A percentile compares a stretch with the other conserved stretches of the same genome.
Conservation (phyloP, 1,140 invertebrate genomes). For the Drosophila tristis region DNA sequence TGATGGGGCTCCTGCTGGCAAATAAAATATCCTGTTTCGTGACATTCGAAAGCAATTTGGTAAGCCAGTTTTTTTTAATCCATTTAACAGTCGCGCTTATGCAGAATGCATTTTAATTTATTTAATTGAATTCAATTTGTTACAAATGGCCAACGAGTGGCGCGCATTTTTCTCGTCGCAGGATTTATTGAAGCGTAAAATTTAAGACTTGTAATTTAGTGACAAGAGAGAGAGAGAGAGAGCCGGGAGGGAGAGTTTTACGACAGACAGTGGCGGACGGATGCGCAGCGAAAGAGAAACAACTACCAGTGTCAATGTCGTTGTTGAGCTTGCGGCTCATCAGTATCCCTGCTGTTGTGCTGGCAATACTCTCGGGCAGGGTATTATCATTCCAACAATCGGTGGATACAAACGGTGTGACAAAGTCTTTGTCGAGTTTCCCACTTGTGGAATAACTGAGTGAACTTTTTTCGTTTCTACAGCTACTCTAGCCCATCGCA, state of each 20-base stretch:
- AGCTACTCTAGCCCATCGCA: no score
- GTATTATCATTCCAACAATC: no score
- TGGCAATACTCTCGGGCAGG: not conserved
- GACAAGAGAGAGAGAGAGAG: constrained; percentile 43
- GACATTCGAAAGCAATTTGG: constrained; percentile 54
- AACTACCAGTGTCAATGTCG: constrained; percentile 72
- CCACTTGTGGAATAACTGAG: no score
- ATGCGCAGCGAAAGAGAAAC: constrained; percentile 15
- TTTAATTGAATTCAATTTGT: constrained; percentile 80
- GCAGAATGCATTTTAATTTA: constrained; percentile 79
- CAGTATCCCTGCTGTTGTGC: constrained; percentile 28
- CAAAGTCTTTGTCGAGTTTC: no score
- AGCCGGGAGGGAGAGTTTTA: constrained; percentile 44
- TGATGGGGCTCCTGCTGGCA: constrained; percentile 1
- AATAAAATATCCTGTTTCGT: constrained; percentile 18
- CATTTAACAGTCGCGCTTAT: constrained; percentile 58
- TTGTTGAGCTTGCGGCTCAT: constrained; percentile 62
- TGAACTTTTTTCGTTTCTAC: no score
- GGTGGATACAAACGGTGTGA: no score
- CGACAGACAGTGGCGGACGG: constrained; percentile 27
- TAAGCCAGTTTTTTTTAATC: constrained; percentile 58
- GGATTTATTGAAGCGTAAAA: constrained; percentile 81
- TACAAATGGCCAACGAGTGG: constrained; percentile 60
- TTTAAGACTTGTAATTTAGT: constrained; percentile 73
- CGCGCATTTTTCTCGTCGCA: constrained; percentile 17